Evolutionary conservation across 2,888 invertebrate genomes (phyloP).

Genomic region (Heliconius ismenius): DNA sequence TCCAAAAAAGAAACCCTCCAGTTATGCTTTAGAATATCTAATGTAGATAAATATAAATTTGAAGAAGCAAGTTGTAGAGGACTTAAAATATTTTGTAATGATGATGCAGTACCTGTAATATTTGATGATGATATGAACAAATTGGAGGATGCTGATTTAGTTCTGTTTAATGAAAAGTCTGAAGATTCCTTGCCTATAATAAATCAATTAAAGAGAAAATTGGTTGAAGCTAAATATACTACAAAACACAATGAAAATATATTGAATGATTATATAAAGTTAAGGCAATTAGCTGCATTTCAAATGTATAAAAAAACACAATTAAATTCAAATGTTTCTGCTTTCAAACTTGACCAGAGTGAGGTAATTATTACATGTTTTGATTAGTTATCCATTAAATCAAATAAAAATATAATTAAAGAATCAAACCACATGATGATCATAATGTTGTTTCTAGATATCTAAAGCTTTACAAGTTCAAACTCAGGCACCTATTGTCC

Average conservation of each 20-base stretch:
- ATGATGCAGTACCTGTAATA: constrained; percentile 64
- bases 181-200: constrained; percentile 54
- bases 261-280: constrained; percentile 53
- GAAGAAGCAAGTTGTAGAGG: constrained; percentile 59
- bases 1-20: constrained; percentile 51
- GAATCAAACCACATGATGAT: background rate
- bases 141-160: constrained; percentile 46
- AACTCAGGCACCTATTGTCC: constrained; percentile 55
- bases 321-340: constrained; percentile 53
- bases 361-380: constrained; percentile 49
- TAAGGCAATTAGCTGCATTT: constrained; percentile 60
- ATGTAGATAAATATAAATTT: constrained; percentile 58
- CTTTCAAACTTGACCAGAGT: constrained; percentile 50
- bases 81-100: constrained; percentile 57
- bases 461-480: constrained; percentile 53
- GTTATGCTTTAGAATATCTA: constrained; percentile 52
- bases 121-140: constrained; percentile 66
- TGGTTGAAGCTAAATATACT: constrained; percentile 62
- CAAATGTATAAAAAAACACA: constrained; percentile 54
- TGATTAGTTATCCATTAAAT: background rate
- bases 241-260: constrained; percentile 58
- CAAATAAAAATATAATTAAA: background rate
- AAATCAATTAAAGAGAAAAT: constrained; percentile 59
- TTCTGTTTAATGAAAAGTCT: constrained; percentile 37
- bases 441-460: constrained; percentile 50